These are phyloP conservation scores for Salvelinus alpinus DNA, from an alignment of 2,113 vertebrate genomes.

Conservation along the genomic window DNA sequence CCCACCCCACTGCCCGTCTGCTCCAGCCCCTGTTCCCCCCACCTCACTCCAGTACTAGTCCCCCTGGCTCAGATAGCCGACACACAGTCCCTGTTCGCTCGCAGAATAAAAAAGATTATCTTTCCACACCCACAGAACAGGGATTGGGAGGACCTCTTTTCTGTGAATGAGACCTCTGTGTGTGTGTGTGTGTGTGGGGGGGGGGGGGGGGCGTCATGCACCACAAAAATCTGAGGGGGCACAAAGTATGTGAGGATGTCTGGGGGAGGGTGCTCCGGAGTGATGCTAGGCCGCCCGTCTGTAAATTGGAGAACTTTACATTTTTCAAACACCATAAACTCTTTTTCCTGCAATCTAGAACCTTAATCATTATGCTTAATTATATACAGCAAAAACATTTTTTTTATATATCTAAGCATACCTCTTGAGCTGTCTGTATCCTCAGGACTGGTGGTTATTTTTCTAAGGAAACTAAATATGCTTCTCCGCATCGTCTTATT, in stretches of 20 bases:
- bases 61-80: slow-evolving; percentile 38
- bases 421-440: too few species aligned
- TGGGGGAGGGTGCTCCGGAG: neutral
- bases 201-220: neutral
- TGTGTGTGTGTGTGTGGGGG: neutral
- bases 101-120: slow-evolving; percentile 62
- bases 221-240: neutral
- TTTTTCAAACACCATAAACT: too few species aligned
- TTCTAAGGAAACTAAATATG: too few species aligned
- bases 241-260: neutral
- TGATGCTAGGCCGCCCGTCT: too few species aligned
- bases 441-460: too few species aligned
- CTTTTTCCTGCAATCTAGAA: too few species aligned
- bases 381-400: too few species aligned
- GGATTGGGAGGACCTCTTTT: slow-evolving; percentile 30
- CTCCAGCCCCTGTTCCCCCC: slow-evolving; percentile 43
- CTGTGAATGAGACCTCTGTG: slow-evolving; percentile 57
- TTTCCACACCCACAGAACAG: slow-evolving; percentile 37
- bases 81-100: slow-evolving; percentile 16
- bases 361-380: too few species aligned
- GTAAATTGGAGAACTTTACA: too few species aligned
- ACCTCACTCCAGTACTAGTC: slow-evolving; percentile 36
- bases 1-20: slow-evolving; percentile 24
- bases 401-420: too few species aligned
- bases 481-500: too few species aligned